phyloP scores from a whole-genome alignment of 2,113 vertebrate genomes.

The cat (Felis catus) region F.catus_Fca126_mat1.0 CM031427.1:37057001-37057500 shows the following conservation, averaged over 20 bases:
- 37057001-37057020: background rate
- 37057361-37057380: background rate
- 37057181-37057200: background rate
- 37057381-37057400: background rate
- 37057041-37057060: background rate
- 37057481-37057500: background rate
- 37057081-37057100: background rate
- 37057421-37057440: background rate
- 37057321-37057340: background rate
- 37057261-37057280: rapidly evolving
- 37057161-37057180: background rate
- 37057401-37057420: background rate
- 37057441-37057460: background rate
- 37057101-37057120: background rate
- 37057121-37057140: background rate
- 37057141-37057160: background rate
- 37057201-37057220: rapidly evolving
- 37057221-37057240: rapidly evolving
- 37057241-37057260: background rate
- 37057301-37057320: background rate
- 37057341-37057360: rapidly evolving
- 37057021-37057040: background rate
- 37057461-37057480: background rate
- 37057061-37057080: background rate
- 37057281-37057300: background rate